Percentiles rank a stretch among this genome's conserved stretches.
phyloP scores from a whole-genome alignment of 2,888 invertebrate species.

The Argyra leucocephala region DNA sequence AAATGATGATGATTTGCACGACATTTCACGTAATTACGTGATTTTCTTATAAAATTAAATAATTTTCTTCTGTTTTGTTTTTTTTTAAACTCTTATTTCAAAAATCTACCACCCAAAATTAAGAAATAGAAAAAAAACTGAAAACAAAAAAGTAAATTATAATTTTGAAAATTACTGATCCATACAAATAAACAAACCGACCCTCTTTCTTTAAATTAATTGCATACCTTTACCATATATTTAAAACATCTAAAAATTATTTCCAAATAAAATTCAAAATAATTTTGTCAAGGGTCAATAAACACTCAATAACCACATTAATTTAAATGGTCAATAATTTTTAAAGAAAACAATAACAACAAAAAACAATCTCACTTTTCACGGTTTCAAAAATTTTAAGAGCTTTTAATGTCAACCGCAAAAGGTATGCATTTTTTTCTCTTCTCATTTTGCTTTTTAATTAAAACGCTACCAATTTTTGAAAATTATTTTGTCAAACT shows the following conservation, averaged over 20 bases:
- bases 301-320: conserved; percentile 10
- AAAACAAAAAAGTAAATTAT: not conserved
- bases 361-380: too few species aligned
- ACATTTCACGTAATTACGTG: not conserved
- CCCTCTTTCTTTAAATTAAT: not conserved
- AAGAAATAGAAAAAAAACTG: not conserved
- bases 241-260: not conserved
- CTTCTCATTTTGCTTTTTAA: not conserved
- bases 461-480: not conserved
- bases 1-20: not conserved
- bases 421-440: not conserved
- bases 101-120: not conserved
- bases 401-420: not conserved
- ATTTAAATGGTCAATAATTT: conserved; percentile 9
- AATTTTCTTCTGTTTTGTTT: too few species aligned
- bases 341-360: not conserved
- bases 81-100: too few species aligned
- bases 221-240: conserved; percentile 1
- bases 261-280: not conserved
- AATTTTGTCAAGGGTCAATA: conserved; percentile 10
- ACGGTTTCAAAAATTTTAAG: not conserved
- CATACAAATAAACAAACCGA: conserved; percentile 2
- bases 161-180: not conserved
- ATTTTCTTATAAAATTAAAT: not conserved
- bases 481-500: not conserved